phyloP scores from a whole-genome alignment of 2,888 invertebrate genomes.

The Ceriagrion tenellum region DNA sequence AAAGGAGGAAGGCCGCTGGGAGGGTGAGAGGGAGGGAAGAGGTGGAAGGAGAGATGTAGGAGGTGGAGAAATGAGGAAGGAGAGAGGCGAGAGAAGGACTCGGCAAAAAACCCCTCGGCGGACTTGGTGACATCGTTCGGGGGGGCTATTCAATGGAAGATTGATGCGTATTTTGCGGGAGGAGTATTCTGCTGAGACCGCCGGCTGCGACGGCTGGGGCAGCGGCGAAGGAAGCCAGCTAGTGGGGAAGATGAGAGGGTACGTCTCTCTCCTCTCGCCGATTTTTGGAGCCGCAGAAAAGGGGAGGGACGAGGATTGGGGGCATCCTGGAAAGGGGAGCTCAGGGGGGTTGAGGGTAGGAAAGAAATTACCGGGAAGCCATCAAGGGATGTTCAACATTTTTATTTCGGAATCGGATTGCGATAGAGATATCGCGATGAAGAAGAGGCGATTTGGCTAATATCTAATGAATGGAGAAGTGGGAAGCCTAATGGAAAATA shows the following conservation, averaged over 20 bases:
- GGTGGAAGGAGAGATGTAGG: neutral
- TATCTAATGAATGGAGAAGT: too few relatives aligned
- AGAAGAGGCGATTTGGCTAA: too few relatives aligned
- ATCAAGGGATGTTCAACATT: too few relatives aligned
- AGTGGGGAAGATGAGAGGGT: neutral
- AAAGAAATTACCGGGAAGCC: too few relatives aligned
- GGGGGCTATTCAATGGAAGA: constrained; percentile 62
- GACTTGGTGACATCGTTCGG: constrained; percentile 60
- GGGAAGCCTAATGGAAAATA: too few relatives aligned
- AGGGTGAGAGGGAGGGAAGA: neutral
- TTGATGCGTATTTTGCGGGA: constrained; percentile 50
- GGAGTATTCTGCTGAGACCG: constrained; percentile 44
- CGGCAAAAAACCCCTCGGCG: constrained; percentile 39
- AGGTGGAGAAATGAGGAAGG: neutral
- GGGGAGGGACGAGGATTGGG: neutral
- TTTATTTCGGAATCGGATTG: too few relatives aligned
- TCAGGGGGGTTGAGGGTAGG: too few relatives aligned
- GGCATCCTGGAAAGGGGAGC: neutral
- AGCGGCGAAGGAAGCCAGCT: neutral
- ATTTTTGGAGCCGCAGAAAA: constrained; percentile 13
- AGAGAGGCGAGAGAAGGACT: constrained; percentile 9
- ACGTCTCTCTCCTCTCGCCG: neutral
- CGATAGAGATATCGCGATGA: too few relatives aligned
- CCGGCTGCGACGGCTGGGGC: constrained; percentile 15
- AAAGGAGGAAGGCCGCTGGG: neutral